Evolutionary conservation across 1,140 invertebrate species (phyloP).

Genomic region (Temnothorax longispinosus): DNA sequence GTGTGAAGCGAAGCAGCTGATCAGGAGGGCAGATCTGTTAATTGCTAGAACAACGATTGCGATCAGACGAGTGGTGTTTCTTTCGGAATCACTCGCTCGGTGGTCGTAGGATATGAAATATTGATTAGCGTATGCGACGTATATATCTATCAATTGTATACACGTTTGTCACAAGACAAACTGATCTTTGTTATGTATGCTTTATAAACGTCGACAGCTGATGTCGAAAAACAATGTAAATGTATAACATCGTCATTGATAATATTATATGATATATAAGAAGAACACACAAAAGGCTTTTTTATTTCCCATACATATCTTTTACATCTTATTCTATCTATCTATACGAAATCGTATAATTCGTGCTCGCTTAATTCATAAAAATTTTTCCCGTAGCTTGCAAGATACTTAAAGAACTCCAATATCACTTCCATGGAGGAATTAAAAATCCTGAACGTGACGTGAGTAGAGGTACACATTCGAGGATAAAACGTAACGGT

Average conservation of each 20-base stretch:
- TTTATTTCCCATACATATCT: background rate
- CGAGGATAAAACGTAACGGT: slow-evolving; percentile 61
- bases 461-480: slow-evolving; percentile 86
- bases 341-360: background rate
- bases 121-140: slow-evolving; percentile 1
- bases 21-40: background rate
- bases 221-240: slow-evolving; percentile 16
- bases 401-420: slow-evolving; percentile 88
- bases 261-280: background rate
- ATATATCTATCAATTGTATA: background rate
- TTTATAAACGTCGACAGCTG: slow-evolving; percentile 6
- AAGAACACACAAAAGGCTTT: background rate
- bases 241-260: background rate
- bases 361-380: slow-evolving; percentile 15
- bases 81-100: background rate
- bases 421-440: slow-evolving; percentile 89
- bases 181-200: background rate
- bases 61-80: background rate
- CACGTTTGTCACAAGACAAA: slow-evolving; percentile 16
- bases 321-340: background rate
- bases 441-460: slow-evolving; percentile 89
- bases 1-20: background rate
- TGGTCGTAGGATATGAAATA: background rate
- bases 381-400: slow-evolving; percentile 85
- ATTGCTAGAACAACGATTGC: background rate